A percentile compares a stretch with the other conserved stretches of the same genome.
Evolutionary conservation across 2,797 vertebrate species (phyloP).

Genomic region (Pseudopleuronectes americanus): DNA sequence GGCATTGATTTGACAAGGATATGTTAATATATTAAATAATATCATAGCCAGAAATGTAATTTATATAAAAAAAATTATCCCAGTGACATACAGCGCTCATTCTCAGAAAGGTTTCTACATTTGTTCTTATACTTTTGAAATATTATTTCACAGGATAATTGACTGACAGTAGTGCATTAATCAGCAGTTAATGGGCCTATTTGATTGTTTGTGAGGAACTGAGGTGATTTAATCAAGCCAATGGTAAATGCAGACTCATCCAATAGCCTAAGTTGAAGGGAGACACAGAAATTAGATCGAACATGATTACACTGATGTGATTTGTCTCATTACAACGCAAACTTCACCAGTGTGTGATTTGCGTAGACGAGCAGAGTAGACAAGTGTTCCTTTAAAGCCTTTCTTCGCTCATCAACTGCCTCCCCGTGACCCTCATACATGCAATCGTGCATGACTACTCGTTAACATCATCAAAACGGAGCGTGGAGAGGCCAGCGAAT

Average conservation of each 20-base stretch:
- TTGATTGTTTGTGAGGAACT: constrained; percentile 36
- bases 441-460: constrained; percentile 76
- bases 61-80: too few species aligned
- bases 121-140: too few species aligned
- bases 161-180: not conserved
- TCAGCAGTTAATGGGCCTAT: constrained; percentile 38
- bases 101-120: too few species aligned
- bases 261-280: constrained; percentile 40
- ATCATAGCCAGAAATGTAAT: too few species aligned
- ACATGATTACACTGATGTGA: constrained; percentile 77
- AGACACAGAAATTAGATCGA: constrained; percentile 72
- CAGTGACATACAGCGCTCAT: too few species aligned
- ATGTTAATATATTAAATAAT: too few species aligned
- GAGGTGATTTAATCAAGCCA: constrained; percentile 53
- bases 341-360: constrained; percentile 74
- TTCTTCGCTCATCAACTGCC: constrained; percentile 71
- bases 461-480: constrained; percentile 78
- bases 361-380: constrained; percentile 51
- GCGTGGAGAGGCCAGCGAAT: constrained; percentile 56
- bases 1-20: too few species aligned
- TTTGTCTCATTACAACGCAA: constrained; percentile 76
- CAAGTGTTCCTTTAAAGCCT: constrained; percentile 78
- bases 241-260: constrained; percentile 54
- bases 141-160: too few species aligned
- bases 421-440: constrained; percentile 60